Evolutionary conservation across 2,797 vertebrate species (phyloP).

Genomic region (Hypotaenidia okinawae): DNA sequence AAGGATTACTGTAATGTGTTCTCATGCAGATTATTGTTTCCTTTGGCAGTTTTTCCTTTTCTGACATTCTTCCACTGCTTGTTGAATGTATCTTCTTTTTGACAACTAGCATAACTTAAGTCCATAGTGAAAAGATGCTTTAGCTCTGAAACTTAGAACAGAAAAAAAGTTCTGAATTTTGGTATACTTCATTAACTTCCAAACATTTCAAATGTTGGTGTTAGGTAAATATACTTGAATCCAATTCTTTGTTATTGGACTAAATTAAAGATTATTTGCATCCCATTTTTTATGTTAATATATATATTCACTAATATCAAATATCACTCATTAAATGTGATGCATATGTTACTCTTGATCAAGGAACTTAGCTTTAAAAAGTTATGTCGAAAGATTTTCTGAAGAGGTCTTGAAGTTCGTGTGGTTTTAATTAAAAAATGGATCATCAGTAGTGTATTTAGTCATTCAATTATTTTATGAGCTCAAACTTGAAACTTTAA

Average conservation of each 20-base stretch:
- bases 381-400: not conserved
- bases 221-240: not conserved
- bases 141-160: not conserved
- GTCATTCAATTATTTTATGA: not conserved
- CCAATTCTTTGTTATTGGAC: not conserved
- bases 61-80: not conserved
- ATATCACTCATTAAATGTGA: not conserved
- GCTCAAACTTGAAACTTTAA: not conserved
- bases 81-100: constrained; percentile 1
- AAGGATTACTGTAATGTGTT: not conserved
- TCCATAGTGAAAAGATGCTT: not conserved
- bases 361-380: not conserved
- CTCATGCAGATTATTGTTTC: not conserved
- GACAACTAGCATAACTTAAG: not conserved
- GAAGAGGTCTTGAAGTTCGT: not conserved
- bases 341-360: not conserved
- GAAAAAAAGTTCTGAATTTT: not conserved
- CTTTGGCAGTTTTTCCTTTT: not conserved
- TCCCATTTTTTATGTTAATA: not conserved
- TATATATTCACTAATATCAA: not conserved
- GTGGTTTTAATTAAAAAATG: not conserved
- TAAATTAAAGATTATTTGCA: not conserved
- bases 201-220: not conserved
- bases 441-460: not conserved
- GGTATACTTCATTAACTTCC: not conserved